Evolutionary conservation across 2,888 invertebrate species (phyloP), one percentile per base, ranked within the genome.

Genomic region (Brassicogethes aeneus): DNA sequence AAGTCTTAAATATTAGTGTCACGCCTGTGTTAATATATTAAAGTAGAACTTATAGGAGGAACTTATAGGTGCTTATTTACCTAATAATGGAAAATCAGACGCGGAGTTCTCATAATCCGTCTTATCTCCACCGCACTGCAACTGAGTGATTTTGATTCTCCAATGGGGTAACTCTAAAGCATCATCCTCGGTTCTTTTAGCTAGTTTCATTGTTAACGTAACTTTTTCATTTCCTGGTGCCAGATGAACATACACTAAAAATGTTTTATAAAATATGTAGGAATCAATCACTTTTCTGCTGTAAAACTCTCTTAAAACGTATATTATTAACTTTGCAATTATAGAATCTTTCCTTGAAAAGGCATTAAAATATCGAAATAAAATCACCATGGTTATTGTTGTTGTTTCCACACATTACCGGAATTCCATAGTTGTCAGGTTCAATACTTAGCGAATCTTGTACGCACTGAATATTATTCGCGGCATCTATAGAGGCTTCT

Each of bases 331-430:
- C n/a, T n/a, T n/a, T n/a, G n/a, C n/a, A n/a, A n/a, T n/a, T n/a
- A n/a, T n/a, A n/a, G n/a, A n/a, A n/a, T n/a, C n/a, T n/a, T n/a
- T n/a, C n/a, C n/a, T n/a, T n/a, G n/a, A n/a, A n/a, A n/a, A 41
- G 16, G 36, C 10, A 32, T 15, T 37, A 40, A 33, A 32, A 13
- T 36, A 7, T 41, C 15, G 36, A 42, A 10, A 15, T 65, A 16
- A 16, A 44, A 72, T 70, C 50, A 78, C 77, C 53, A 52, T 82
- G 81, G 44, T 81, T 80, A 8, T 75, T 75, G 32, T 68, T 72
- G 49, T 80, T 81, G 49, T 75, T 72, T 2, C 81, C 81, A 42
- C 81, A 81, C 1, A 80, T 56, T 0, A 70, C 61, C 0, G 75
- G 75, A n/a, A 75, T 40, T 45, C 66, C 55, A 50, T 72, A 72